phyloP scores from a whole-genome alignment of 2,113 vertebrate species.

The Rostratula benghalensis region DNA sequence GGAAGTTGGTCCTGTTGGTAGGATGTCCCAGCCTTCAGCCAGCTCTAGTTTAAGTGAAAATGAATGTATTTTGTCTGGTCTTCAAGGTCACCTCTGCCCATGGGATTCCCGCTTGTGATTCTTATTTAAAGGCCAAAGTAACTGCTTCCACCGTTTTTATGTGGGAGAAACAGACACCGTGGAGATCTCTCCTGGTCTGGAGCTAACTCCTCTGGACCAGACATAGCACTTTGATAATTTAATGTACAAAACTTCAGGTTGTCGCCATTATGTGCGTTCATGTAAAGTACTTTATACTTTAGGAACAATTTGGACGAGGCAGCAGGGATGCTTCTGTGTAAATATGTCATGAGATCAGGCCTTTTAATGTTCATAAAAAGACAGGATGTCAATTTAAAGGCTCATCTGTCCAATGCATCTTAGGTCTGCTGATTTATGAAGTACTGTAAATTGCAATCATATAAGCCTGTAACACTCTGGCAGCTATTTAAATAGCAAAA shows the following conservation, averaged over 20 bases:
- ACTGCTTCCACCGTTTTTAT: not conserved
- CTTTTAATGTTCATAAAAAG: constrained; percentile 67
- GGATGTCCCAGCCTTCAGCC: not conserved
- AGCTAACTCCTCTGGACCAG: not conserved
- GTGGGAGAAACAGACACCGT: not conserved
- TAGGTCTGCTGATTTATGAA: constrained; percentile 72
- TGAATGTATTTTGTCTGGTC: not conserved
- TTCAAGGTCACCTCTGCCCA: not conserved
- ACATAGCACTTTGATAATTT: not conserved
- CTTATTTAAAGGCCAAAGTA: not conserved
- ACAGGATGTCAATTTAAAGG: constrained; percentile 67
- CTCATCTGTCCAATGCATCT: constrained; percentile 44
- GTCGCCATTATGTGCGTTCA: not conserved
- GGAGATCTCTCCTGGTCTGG: not conserved
- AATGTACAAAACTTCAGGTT: not conserved
- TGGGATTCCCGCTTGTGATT: not conserved
- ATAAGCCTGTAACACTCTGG: constrained; percentile 61
- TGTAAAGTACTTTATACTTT: not conserved
- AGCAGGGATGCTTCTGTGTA: constrained; percentile 26
- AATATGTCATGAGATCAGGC: constrained; percentile 51
- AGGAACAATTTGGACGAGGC: constrained; percentile 15
- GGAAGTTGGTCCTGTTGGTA: not conserved
- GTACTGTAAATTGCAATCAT: constrained; percentile 68
- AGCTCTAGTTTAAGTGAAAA: not conserved
- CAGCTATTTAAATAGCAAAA: constrained; percentile 74